Evolutionary conservation across 1,140 invertebrate species (phyloP).

Genomic region (Drosophila burlai): DNA sequence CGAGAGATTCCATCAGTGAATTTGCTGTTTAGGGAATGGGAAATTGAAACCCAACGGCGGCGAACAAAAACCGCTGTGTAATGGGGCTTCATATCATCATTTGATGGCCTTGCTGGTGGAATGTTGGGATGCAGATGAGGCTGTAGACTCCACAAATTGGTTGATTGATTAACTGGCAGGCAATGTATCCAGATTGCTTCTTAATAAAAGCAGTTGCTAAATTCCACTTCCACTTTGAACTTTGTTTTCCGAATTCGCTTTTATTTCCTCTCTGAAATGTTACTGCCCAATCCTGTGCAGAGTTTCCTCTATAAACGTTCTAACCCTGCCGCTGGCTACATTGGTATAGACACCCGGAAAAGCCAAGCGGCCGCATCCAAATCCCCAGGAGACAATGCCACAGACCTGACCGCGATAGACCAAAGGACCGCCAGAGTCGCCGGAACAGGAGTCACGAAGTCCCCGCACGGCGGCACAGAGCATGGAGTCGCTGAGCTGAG

Average conservation of each 20-base stretch:
- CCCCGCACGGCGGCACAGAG: constrained; percentile 73
- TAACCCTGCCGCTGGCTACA: constrained; percentile 86
- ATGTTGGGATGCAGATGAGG: background rate
- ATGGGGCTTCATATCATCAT: constrained; percentile 18
- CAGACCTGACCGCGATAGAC: constrained; percentile 86
- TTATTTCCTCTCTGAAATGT: background rate
- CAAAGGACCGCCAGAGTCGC: constrained; percentile 89
- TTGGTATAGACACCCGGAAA: constrained; percentile 93
- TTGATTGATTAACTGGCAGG: constrained; percentile 17
- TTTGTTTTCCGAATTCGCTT: background rate
- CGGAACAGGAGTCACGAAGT: constrained; percentile 86
- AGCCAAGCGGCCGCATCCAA: constrained; percentile 88
- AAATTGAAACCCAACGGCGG: constrained; percentile 24
- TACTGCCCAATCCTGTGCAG: constrained; percentile 12
- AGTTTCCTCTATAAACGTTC: constrained; percentile 57
- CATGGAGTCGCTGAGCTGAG: constrained; percentile 70
- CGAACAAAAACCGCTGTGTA: constrained; percentile 11
- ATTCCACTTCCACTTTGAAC: background rate
- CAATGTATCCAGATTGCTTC: background rate
- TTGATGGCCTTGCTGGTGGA: constrained; percentile 13
- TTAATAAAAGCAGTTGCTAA: too few relatives aligned
- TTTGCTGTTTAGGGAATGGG: constrained; percentile 6
- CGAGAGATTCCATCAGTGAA: constrained; percentile 37
- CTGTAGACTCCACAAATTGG: constrained; percentile 4
- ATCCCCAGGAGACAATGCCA: constrained; percentile 88